Percentiles rank a stretch among this genome's conserved stretches.
phyloP scores from a whole-genome alignment of 2,113 vertebrate genomes.

The Fulmarus glacialis region DNA sequence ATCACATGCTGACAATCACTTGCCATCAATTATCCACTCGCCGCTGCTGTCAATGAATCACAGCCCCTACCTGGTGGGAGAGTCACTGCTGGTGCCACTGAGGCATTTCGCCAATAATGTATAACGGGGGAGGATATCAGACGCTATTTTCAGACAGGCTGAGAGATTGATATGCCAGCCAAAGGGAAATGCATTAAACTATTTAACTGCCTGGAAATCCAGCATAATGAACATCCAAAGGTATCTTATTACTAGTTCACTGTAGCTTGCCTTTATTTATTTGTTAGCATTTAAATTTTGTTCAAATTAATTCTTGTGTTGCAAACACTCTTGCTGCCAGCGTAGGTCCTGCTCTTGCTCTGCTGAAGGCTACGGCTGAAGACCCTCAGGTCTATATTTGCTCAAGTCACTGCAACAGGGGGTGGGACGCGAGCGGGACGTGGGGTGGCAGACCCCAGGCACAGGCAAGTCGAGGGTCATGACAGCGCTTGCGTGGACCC shows the following conservation, averaged over 20 bases:
- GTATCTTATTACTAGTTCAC: constrained; percentile 55
- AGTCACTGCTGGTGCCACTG: constrained; percentile 42
- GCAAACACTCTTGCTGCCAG: background rate
- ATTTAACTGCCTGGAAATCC: constrained; percentile 66
- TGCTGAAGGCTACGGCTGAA: background rate
- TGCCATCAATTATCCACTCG: constrained; percentile 53
- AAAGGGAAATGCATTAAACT: constrained; percentile 63
- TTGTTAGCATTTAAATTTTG: constrained; percentile 46
- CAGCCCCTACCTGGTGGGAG: constrained; percentile 59
- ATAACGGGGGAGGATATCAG: background rate
- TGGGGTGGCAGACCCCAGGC: background rate
- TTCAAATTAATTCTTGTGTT: constrained; percentile 2
- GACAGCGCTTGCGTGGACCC: background rate
- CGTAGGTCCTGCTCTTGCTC: background rate
- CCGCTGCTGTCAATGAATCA: background rate
- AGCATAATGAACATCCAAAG: constrained; percentile 55
- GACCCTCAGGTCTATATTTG: background rate
- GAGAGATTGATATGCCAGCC: constrained; percentile 45
- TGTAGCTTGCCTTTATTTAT: constrained; percentile 68
- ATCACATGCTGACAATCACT: constrained; percentile 48
- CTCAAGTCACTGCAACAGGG: background rate
- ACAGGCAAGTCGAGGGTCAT: fast-evolving
- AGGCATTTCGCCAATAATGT: constrained; percentile 27
- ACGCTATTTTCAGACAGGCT: background rate
- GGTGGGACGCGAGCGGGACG: background rate